Conservation (phyloP, 2,888 invertebrate genomes). For the Eilema caniola region DNA sequence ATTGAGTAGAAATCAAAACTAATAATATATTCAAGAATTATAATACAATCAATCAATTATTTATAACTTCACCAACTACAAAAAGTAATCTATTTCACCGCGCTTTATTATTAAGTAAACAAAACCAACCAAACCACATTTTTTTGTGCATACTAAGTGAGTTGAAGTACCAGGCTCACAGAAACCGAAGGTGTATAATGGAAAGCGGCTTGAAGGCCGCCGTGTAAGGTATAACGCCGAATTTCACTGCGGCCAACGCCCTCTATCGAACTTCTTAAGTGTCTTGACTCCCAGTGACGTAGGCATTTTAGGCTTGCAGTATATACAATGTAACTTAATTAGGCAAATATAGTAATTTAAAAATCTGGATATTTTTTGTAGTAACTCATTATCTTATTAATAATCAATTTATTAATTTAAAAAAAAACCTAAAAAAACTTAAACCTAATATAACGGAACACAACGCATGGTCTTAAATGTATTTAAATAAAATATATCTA, state of each 20-base stretch:
- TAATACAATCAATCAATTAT: no score
- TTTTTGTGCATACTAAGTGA: slow-evolving; percentile 59
- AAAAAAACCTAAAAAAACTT: no score
- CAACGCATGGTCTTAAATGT: no score
- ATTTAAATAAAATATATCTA: no score
- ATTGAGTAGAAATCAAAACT: no score
- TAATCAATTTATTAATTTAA: no score
- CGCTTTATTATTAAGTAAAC: slow-evolving; percentile 36
- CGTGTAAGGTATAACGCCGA: slow-evolving; percentile 65
- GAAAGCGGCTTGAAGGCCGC: slow-evolving; percentile 75
- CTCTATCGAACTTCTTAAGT: slow-evolving; percentile 52
- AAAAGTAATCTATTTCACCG: slow-evolving; percentile 11
- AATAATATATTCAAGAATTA: no score
- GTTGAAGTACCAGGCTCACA: slow-evolving; percentile 67
- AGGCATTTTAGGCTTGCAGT: slow-evolving; percentile 25
- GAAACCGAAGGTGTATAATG: slow-evolving; percentile 68
- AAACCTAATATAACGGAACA: no score
- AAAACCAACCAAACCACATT: slow-evolving; percentile 43
- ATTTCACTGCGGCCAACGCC: slow-evolving; percentile 75
- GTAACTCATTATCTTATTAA: no score
- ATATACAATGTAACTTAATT: background rate
- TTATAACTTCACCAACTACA: no score
- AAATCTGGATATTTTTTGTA: no score
- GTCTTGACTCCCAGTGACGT: slow-evolving; percentile 55
- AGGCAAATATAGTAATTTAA: background rate